phyloP scores from a whole-genome alignment of 2,888 invertebrate genomes.

The Boloria euphrosyne region DNA sequence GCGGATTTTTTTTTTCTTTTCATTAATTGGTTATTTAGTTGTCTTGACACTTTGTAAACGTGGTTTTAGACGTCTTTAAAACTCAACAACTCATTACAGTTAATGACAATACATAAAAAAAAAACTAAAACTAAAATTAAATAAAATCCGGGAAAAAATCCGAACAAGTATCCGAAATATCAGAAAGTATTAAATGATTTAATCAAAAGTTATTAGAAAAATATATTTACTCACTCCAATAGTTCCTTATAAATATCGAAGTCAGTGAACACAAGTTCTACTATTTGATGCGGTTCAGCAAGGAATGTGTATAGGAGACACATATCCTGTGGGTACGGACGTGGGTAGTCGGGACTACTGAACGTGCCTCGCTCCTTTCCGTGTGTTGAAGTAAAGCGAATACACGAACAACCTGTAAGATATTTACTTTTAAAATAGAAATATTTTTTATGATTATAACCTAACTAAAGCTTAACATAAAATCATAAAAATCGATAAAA shows the following conservation, averaged over 20 bases:
- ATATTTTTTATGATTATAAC: neutral
- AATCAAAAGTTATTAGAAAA: neutral
- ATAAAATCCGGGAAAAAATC: no score
- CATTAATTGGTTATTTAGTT: no score
- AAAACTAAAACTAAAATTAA: no score
- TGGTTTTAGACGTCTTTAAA: no score
- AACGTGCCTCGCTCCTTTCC: constrained; percentile 90
- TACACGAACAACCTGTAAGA: constrained; percentile 89
- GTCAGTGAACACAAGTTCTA: constrained; percentile 90
- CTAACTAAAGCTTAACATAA: no score
- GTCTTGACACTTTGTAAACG: no score
- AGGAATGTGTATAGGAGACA: constrained; percentile 93
- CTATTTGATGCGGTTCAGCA: constrained; percentile 89
- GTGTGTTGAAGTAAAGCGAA: constrained; percentile 90
- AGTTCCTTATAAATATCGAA: constrained; percentile 88
- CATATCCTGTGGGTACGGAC: constrained; percentile 87
- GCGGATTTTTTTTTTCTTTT: neutral
- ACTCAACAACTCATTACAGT: no score
- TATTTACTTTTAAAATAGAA: neutral
- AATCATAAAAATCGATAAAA: no score
- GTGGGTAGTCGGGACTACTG: constrained; percentile 92
- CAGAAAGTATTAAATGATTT: neutral
- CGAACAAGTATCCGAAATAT: no score
- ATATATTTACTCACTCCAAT: constrained; percentile 83
- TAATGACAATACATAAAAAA: no score